phyloP scores from a whole-genome alignment of 2,888 invertebrate species.

The Yponomeuta malinellus region DNA sequence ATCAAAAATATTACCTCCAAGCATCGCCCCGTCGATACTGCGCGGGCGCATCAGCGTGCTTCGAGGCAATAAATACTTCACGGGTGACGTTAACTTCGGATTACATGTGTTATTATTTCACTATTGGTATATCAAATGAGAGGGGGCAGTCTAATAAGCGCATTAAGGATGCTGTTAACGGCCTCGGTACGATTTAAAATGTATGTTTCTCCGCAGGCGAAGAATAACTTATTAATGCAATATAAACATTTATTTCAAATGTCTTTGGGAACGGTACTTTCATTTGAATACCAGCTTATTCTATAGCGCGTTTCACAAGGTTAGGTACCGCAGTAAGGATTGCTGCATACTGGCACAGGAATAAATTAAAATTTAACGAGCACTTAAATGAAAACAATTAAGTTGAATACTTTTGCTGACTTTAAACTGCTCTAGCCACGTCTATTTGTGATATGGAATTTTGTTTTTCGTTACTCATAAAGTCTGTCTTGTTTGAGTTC shows the following conservation, averaged over 20 bases:
- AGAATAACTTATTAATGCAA: slow-evolving; percentile 32
- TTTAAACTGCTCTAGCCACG: background rate
- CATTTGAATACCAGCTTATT: background rate
- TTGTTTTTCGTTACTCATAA: slow-evolving; percentile 45
- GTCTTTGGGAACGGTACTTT: background rate
- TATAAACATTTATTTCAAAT: background rate
- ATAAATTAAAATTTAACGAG: background rate
- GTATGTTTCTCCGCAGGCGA: slow-evolving; percentile 46
- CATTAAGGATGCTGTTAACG: slow-evolving; percentile 53
- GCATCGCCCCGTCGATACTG: slow-evolving; percentile 46
- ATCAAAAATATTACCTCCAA: slow-evolving; percentile 56
- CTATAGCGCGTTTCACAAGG: background rate
- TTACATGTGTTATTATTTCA: slow-evolving; percentile 57
- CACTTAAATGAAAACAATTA: slow-evolving; percentile 13
- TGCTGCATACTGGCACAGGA: background rate
- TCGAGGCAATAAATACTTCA: slow-evolving; percentile 63
- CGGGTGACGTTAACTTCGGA: slow-evolving; percentile 46
- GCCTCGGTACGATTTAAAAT: slow-evolving; percentile 34
- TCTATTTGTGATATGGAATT: slow-evolving; percentile 15
- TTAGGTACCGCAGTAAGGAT: slow-evolving; percentile 20
- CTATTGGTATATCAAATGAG: slow-evolving; percentile 52
- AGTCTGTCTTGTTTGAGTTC: slow-evolving; percentile 59
- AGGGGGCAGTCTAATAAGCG: slow-evolving; percentile 49
- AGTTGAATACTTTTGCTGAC: slow-evolving; percentile 33
- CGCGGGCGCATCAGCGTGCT: slow-evolving; percentile 41